Evolutionary conservation across 1,140 invertebrate species (phyloP).

Genomic region (Tetranychus urticae): DNA sequence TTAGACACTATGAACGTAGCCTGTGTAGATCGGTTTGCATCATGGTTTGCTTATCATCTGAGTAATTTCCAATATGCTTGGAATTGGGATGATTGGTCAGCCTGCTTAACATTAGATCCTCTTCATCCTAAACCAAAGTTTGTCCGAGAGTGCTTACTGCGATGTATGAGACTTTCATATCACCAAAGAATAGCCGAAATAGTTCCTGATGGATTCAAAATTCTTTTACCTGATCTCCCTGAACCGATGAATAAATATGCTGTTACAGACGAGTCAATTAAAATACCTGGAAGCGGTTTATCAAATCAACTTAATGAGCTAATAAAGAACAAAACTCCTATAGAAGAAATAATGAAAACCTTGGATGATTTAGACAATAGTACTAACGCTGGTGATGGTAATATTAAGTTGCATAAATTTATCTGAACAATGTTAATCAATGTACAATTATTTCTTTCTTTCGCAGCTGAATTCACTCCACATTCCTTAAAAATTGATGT

Average conservation of each 20-base stretch:
- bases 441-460: neutral
- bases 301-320: conserved; percentile 60
- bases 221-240: conserved; percentile 45
- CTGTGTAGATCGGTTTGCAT: conserved; percentile 83
- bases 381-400: conserved; percentile 16
- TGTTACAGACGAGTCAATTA: conserved; percentile 35
- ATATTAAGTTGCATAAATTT: neutral
- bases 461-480: conserved; percentile 20
- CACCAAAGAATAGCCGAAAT: conserved; percentile 75
- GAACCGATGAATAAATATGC: conserved; percentile 26
- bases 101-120: conserved; percentile 50
- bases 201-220: conserved; percentile 61
- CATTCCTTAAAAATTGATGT: conserved; percentile 88
- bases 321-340: conserved; percentile 60
- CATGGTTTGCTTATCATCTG: conserved; percentile 95
- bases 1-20: conserved; percentile 90
- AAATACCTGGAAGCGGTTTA: conserved; percentile 49
- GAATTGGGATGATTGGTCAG: conserved; percentile 92
- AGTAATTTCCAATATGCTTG: conserved; percentile 98
- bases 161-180: conserved; percentile 77
- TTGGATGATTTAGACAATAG: conserved; percentile 31
- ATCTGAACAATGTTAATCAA: neutral
- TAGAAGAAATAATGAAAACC: conserved; percentile 73
- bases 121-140: conserved; percentile 91
- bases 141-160: conserved; percentile 69